A percentile compares a stretch with the other conserved stretches of the same genome.
These are phyloP conservation scores for Choloepus didactylus DNA, from an alignment of 2,797 vertebrate species.

Conservation along the genomic window DNA sequence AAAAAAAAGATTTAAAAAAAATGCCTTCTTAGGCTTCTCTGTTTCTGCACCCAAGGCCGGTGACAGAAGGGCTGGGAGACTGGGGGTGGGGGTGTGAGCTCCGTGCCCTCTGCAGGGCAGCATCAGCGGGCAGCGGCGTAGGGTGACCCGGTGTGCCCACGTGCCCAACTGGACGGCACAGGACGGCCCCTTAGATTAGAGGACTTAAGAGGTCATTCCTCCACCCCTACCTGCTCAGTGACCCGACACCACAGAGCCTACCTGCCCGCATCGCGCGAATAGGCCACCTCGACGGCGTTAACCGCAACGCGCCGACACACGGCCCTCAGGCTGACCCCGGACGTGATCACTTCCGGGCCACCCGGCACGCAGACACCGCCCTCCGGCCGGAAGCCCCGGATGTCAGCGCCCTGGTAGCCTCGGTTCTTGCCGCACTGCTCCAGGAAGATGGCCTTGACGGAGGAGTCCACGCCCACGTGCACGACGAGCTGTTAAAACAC, in stretches of 20 bases:
- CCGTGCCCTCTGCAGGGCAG: background rate
- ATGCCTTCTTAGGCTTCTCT: too few relatives aligned
- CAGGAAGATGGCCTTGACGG: conserved; percentile 88
- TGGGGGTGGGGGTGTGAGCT: background rate
- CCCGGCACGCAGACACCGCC: conserved; percentile 88
- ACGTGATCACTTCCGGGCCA: conserved; percentile 90
- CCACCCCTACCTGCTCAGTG: background rate
- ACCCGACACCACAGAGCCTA: conserved; percentile 14
- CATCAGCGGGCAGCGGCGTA: background rate
- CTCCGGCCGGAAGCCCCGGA: conserved; percentile 89
- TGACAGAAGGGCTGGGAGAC: background rate
- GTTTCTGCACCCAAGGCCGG: background rate
- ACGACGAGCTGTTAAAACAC: conserved; percentile 88
- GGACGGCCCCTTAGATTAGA: background rate
- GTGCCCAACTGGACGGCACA: fast-evolving
- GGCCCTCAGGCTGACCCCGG: conserved; percentile 89
- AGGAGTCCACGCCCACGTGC: conserved; percentile 90
- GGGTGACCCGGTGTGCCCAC: background rate
- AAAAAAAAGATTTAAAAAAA: too few relatives aligned
- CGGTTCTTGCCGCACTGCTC: conserved; percentile 93
- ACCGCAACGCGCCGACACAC: conserved; percentile 86
- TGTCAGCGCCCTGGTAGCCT: conserved; percentile 91
- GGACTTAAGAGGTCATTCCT: background rate
- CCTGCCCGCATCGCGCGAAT: conserved; percentile 93
- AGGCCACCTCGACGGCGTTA: conserved; percentile 87